phyloP scores from a whole-genome alignment of 2,113 vertebrate species.

The Okapia johnstoni region DNA sequence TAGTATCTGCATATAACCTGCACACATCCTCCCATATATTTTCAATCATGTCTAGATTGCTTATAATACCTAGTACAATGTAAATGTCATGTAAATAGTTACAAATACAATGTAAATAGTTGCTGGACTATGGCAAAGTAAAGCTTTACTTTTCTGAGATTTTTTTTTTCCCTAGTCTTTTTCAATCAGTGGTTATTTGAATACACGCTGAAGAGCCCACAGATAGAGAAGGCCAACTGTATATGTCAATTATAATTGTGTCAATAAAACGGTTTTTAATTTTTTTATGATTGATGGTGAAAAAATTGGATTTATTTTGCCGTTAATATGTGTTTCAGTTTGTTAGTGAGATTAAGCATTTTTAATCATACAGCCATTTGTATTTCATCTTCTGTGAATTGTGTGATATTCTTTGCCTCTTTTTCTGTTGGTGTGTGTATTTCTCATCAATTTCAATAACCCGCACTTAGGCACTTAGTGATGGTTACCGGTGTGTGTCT shows the following conservation, averaged over 20 bases:
- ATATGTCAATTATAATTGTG: background rate
- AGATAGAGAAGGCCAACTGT: background rate
- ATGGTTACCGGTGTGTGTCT: background rate
- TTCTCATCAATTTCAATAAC: background rate
- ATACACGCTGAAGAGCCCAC: background rate
- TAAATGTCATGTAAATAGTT: background rate
- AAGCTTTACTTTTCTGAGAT: background rate
- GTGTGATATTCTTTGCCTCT: background rate
- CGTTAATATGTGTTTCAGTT: background rate
- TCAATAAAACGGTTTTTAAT: background rate
- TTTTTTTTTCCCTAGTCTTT: background rate
- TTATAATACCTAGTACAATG: background rate
- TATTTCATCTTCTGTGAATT: conserved; percentile 1
- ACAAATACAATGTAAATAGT: background rate
- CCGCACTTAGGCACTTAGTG: background rate
- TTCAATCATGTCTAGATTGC: background rate
- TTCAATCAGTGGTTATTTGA: background rate
- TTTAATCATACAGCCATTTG: background rate
- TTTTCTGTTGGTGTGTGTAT: background rate
- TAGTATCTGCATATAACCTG: background rate
- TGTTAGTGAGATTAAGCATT: background rate
- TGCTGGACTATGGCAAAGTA: background rate
- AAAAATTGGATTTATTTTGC: background rate
- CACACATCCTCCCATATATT: background rate
- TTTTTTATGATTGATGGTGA: background rate